Evolutionary conservation across 2,888 invertebrate genomes (phyloP).

Genomic region (Leucophenga montana): DNA sequence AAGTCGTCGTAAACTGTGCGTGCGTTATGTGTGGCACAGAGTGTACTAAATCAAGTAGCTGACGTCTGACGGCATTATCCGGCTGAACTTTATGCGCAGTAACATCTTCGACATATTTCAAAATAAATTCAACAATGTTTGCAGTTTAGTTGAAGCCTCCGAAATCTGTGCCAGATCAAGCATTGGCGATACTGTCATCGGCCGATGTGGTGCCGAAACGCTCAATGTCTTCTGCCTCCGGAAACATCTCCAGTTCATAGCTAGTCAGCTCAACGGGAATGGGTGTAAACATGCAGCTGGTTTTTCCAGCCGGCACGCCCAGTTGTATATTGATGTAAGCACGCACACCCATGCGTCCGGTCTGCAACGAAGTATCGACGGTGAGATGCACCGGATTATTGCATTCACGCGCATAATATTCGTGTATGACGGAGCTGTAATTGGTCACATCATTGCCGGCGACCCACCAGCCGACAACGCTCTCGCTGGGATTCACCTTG

Average conservation of each 20-base stretch:
- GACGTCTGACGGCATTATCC: slow-evolving; percentile 92
- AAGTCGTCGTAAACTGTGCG: slow-evolving; percentile 94
- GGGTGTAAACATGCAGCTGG: slow-evolving; percentile 97
- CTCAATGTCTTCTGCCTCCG: slow-evolving; percentile 85
- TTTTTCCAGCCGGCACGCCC: slow-evolving; percentile 94
- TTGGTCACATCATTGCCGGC: slow-evolving; percentile 98
- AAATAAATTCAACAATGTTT: slow-evolving; percentile 83
- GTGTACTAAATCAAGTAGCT: slow-evolving; percentile 91
- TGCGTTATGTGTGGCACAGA: slow-evolving; percentile 93
- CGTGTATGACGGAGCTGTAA: slow-evolving; percentile 97
- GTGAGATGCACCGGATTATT: slow-evolving; percentile 96
- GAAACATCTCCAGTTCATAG: slow-evolving; percentile 94
- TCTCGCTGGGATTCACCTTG: slow-evolving; percentile 93
- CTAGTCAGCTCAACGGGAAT: slow-evolving; percentile 90
- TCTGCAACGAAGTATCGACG: slow-evolving; percentile 91
- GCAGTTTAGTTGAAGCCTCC: slow-evolving; percentile 86
- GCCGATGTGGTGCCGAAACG: slow-evolving; percentile 74
- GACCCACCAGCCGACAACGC: slow-evolving; percentile 99
- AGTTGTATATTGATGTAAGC: slow-evolving; percentile 94
- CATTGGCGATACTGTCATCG: slow-evolving; percentile 81
- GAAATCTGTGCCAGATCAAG: slow-evolving; percentile 87
- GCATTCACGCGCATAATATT: slow-evolving; percentile 96
- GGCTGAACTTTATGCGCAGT: slow-evolving; percentile 83
- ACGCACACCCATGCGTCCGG: slow-evolving; percentile 92
- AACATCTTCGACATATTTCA: slow-evolving; percentile 94